phyloP scores from a whole-genome alignment of 2,113 vertebrate genomes.

The Leptosomus discolor region DNA sequence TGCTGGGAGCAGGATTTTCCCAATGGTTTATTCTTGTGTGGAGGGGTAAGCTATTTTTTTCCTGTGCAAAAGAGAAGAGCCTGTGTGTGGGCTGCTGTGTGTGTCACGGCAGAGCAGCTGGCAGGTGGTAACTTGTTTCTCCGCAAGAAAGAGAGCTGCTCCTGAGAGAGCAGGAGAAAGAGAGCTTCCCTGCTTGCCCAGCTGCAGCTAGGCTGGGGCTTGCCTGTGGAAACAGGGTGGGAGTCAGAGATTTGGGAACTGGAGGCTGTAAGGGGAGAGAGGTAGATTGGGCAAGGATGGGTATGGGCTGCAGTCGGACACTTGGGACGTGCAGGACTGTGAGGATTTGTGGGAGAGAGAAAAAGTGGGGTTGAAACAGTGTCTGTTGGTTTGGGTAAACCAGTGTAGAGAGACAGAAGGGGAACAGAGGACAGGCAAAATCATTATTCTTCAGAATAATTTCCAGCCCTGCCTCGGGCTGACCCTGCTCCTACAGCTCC shows the following conservation, averaged over 20 bases:
- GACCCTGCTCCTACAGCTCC: background rate
- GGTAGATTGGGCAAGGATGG: background rate
- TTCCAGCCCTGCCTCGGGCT: background rate
- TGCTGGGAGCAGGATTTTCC: background rate
- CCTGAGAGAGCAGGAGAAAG: no score
- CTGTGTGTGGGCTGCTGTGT: background rate
- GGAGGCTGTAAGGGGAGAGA: background rate
- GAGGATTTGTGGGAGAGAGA: background rate
- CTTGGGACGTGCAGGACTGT: background rate
- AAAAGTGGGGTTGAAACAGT: fast-evolving
- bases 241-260: background rate
- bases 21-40: fast-evolving
- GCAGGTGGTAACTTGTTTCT: background rate
- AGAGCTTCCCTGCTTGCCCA: background rate
- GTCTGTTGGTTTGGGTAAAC: background rate
- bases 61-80: background rate
- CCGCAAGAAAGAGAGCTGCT: background rate
- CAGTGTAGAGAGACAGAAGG: background rate
- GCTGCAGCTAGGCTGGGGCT: background rate
- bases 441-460: background rate
- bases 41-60: background rate
- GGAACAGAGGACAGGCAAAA: background rate
- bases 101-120: background rate
- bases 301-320: background rate
- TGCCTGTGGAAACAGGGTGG: background rate